Base-by-base conservation (phyloP, 2,797 vertebrate species). In the Erethizon dorsatum region DNA sequence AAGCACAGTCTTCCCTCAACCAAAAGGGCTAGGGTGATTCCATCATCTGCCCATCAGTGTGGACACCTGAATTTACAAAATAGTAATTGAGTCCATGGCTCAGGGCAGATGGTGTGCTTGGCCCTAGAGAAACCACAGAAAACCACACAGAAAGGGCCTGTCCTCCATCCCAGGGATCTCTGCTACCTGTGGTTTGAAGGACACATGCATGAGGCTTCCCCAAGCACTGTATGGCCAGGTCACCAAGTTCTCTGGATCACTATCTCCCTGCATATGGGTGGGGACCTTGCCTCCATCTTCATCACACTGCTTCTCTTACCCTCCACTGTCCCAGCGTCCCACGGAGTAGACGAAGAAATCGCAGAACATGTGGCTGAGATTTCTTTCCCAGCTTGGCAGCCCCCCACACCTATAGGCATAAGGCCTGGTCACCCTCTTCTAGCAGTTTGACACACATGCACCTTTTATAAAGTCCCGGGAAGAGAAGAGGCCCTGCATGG, bases 31-130 rank as follows among this genome's bases (percentile, higher is more conserved):
- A 28, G n/a, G 20, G 18, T 59, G 20, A 69, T 7, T 31, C 41
- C 11, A 28, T 12, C 5, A 7, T 67, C 56, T 33, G 26, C 8
- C n/a, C 56, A 59, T 37, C 2, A 5, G 28, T 22, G 17, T 11
- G 1, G 17, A 20, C 4, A 28, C 1, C 2, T 59, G 5, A 31
- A 47, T n/a, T 50, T 10, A 26, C 0, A 0, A 73, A 61, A 22
- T 18, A 45, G 12, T 33, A 37, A 47, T 0, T 1, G 5, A 3
- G 7, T 24, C 13, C 18, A 50, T 41, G 33, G 11, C 52, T 14
- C 4, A 2, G 6, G 5, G 11, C 26, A 41, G 78, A 45, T 28
- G 31, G 47, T 20, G 8, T 54, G 33, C 9, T 47, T 47, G 26
- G 37, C 83, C 59, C 63, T 87, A 89, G 79, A 59, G 63, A 83